These are phyloP conservation scores for Anguilla anguilla DNA, from an alignment of 2,797 vertebrate genomes.

Conservation along the genomic window DNA sequence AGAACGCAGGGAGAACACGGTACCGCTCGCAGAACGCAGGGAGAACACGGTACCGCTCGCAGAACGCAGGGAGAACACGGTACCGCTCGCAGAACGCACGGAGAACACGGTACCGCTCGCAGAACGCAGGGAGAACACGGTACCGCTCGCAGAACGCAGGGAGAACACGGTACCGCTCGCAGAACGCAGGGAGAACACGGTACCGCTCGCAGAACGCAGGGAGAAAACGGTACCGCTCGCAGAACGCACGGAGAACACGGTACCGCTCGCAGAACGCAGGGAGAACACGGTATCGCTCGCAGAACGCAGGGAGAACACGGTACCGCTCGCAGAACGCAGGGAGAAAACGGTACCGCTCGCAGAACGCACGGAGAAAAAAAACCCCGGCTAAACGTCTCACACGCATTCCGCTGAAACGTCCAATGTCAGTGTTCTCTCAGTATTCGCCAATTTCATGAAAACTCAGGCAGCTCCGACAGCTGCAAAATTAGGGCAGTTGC, in stretches of 20 bases:
- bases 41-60: too few relatives aligned
- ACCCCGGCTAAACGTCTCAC: not conserved
- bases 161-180: not conserved
- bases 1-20: not conserved
- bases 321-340: not conserved
- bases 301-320: not conserved
- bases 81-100: not conserved
- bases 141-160: not conserved
- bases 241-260: not conserved
- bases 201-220: not conserved
- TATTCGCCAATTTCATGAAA: not conserved
- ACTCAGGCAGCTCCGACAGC: not conserved
- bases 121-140: not conserved
- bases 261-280: not conserved
- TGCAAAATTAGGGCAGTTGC: not conserved
- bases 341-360: not conserved
- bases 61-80: not conserved
- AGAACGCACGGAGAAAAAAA: not conserved
- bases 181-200: not conserved
- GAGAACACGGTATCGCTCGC: not conserved
- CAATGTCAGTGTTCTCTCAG: not conserved
- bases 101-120: too few relatives aligned
- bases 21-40: not conserved
- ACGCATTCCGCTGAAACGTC: not conserved
- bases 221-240: not conserved